Evolutionary conservation across 1,140 invertebrate species (phyloP).

Genomic region (Melipona quadrifasciata): DNA sequence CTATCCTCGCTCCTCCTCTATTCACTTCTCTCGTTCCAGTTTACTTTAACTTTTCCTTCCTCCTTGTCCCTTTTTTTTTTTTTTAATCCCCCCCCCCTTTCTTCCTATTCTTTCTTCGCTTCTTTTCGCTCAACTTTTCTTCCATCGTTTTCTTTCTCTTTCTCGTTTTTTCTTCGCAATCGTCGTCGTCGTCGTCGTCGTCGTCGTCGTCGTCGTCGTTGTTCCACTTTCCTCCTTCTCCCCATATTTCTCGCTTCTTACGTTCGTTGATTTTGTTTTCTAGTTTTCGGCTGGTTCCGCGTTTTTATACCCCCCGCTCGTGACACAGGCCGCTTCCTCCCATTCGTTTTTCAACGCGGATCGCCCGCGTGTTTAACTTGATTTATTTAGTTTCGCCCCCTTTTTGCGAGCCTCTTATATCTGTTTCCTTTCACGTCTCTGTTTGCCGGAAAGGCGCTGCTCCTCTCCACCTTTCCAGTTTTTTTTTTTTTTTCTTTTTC

Average conservation of each 20-base stretch:
- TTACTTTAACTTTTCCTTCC: background rate
- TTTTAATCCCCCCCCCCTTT: background rate
- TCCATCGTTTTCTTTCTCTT: background rate
- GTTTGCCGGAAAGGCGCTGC: background rate
- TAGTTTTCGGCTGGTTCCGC: too few species aligned
- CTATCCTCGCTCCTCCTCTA: background rate
- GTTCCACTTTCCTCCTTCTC: background rate
- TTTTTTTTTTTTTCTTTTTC: background rate
- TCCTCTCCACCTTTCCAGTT: background rate
- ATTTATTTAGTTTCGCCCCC: background rate
- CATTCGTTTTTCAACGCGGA: background rate
- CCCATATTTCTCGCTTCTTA: background rate
- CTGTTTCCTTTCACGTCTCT: background rate
- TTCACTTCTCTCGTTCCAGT: background rate
- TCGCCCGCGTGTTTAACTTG: background rate
- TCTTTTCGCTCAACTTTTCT: constrained; percentile 32
- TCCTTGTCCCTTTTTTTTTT: background rate
- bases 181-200: background rate
- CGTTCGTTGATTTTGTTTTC: background rate
- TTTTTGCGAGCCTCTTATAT: background rate
- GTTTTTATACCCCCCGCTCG: background rate
- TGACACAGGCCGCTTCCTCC: background rate
- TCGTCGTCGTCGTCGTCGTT: background rate
- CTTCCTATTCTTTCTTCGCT: background rate
- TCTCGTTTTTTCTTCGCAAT: background rate